Percentiles rank a stretch among this genome's conserved stretches.
phyloP scores from a whole-genome alignment of 1,140 invertebrate species.

The Rhagoletis pomonella region DNA sequence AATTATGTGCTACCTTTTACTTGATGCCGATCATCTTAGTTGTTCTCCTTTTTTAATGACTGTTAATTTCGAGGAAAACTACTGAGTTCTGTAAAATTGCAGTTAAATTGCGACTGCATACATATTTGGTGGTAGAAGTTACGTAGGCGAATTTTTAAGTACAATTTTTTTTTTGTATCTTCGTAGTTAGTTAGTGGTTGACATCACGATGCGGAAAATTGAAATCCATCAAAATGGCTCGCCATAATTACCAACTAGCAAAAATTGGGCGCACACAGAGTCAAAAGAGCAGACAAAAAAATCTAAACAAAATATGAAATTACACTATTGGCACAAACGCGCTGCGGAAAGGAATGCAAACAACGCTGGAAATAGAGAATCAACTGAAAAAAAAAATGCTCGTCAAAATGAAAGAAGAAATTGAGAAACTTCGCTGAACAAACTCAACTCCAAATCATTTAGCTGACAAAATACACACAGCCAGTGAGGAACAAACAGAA shows the following conservation, averaged over 20 bases:
- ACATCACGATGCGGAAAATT: constrained; percentile 46
- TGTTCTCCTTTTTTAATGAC: too few relatives aligned
- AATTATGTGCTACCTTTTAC: too few relatives aligned
- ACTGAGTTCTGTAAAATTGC: too few relatives aligned
- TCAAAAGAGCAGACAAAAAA: neutral
- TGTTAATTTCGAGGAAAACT: too few relatives aligned
- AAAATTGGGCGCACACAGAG: neutral
- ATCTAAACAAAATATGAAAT: constrained; percentile 18
- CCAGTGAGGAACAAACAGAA: neutral
- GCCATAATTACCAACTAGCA: constrained; percentile 17
- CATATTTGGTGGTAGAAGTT: too few relatives aligned
- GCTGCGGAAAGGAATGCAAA: neutral
- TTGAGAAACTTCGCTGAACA: neutral
- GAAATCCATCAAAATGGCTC: constrained; percentile 25
- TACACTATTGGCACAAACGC: constrained; percentile 20
- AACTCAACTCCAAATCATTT: constrained; percentile 21
- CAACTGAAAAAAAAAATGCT: neutral
- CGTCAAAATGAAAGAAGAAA: constrained; percentile 14
- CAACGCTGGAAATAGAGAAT: neutral
- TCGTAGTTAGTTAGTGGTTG: neutral
- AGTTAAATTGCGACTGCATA: too few relatives aligned
- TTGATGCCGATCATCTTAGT: too few relatives aligned
- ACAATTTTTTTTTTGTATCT: neutral
- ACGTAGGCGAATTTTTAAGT: neutral
- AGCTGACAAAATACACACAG: neutral